Evolutionary conservation across 2,888 invertebrate species (phyloP), one percentile per base, ranked within the genome.

Genomic region (Xiphydria camelus): DNA sequence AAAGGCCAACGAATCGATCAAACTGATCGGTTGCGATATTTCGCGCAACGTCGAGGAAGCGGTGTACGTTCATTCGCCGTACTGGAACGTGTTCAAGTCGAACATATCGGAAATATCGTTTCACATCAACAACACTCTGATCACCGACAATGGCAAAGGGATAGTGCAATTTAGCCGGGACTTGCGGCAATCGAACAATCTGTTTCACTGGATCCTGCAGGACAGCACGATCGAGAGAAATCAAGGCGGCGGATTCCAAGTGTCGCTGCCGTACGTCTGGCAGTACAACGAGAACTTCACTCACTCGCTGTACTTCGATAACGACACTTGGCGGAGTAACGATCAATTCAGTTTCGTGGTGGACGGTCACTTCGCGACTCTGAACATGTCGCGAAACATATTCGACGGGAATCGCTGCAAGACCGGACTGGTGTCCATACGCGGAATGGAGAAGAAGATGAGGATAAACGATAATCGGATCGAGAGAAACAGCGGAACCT

Each of bases 361-460:
- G n/a, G 89, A 88, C 55, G 99, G 99, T 0, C 98, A 98, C 75
- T 98, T 92, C 73, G 88, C 95, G 0, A 84, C 85, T 49, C 84
- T 96, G 0, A 95, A 94, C 64, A 85, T 98, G 21, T 88, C 91
- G 0, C 85, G 85, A 42, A 96, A 94, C 71, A 78, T 83, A 4
- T 96, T 97, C 67, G 83, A 84, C 1, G 87, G 89, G 45, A 99
- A 99, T 68, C 78, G 79, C 22, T 98, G 98, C 62, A 86, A 86
- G 59, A 80, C 79, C 9, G 92, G 95, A 0, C 75, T 95, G 20
- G 79, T 96, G 9, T 83, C 88, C 0, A 79, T 95, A 18, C 82
- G 85, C 47, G 99, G 99, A 5, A 99, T 98, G 95, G 99, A 99
- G 74, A 99, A 99, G 77, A 89, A 90, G 62, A 82, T 98, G 76